A percentile compares a stretch with the other conserved stretches of the same genome.
Conservation (phyloP, 2,888 invertebrate species). For the Leptinotarsa rubiginosa region DNA sequence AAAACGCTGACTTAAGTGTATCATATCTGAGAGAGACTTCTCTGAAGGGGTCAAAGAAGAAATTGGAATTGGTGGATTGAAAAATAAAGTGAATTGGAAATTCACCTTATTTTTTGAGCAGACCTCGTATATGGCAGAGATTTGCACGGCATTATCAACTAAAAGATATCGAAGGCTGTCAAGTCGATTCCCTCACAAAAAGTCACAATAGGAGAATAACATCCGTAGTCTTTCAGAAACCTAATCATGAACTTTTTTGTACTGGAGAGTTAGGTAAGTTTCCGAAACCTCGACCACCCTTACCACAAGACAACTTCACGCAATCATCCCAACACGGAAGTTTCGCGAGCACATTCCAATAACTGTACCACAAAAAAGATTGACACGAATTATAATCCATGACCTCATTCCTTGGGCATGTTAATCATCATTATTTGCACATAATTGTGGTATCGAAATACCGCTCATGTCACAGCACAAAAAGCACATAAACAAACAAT, state of each 20-base stretch:
- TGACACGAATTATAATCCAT: neutral
- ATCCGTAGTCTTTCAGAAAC: neutral
- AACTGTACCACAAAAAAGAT: neutral
- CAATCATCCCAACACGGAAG: neutral
- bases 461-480: neutral
- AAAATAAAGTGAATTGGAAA: too few relatives aligned
- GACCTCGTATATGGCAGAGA: too few relatives aligned
- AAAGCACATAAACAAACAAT: neutral
- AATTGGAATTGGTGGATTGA: too few relatives aligned
- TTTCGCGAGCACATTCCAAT: neutral
- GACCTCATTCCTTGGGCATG: neutral
- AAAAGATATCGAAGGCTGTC: neutral
- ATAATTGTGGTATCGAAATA: neutral
- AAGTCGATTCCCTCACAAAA: too few relatives aligned
- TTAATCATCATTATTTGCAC: neutral
- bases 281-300: neutral
- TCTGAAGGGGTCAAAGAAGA: too few relatives aligned
- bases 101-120: too few relatives aligned
- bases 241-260: neutral
- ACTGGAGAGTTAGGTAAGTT: neutral
- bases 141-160: neutral
- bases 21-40: too few relatives aligned
- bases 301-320: neutral
- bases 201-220: neutral
- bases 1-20: fast-evolving